Base-by-base conservation (phyloP, 1,140 invertebrate genomes). In the Nephila pilipes region DNA sequence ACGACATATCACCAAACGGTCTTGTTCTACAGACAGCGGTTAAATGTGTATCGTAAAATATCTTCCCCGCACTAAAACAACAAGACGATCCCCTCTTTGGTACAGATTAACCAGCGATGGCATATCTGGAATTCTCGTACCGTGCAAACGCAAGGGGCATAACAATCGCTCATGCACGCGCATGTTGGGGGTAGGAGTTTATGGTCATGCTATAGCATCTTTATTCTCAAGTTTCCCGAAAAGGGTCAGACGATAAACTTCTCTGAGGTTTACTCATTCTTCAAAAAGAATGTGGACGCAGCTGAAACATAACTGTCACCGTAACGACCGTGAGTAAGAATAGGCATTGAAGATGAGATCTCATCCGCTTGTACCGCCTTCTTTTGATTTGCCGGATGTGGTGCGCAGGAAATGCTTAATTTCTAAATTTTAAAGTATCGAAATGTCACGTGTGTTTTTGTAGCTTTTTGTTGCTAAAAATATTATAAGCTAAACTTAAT, bases 1-100 rank as follows among this genome's bases (percentile, higher is more conserved):
- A 75, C 65, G 65, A 75, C 65, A 75, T 75, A 36, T 75, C 65
- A 75, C 65, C 65, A 75, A 75, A 75, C 29, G 65, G 29, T 36
- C 16, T 16, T 75, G 65, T 75, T 75, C 29, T 75, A 75, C 65
- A 75, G 29, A 16, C 65, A 29, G 16, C 65, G 38, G 55, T 29
- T 85, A 60, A 85, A 85, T 85, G 29, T 60, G 83, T 55, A 85
- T 85, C 83, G 54, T 85, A 85, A 85, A 85, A 85, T 54, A 54
- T 55, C 54, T n/a, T 36, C 22, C 25, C 20, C 25, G 38, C 29
- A 85, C 54, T 55, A 85, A 85, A 85, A 55, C 46, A 85, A 85
- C 46, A 32, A 85, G 20, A 46, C n/a, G 80, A n/a, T 83, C 36
- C 80, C 38, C 22, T 54, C 80, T 83, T n/a, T 32, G 22, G 80